Evolutionary conservation across 2,113 vertebrate species (phyloP).

Genomic region (Sander vitreus): DNA sequence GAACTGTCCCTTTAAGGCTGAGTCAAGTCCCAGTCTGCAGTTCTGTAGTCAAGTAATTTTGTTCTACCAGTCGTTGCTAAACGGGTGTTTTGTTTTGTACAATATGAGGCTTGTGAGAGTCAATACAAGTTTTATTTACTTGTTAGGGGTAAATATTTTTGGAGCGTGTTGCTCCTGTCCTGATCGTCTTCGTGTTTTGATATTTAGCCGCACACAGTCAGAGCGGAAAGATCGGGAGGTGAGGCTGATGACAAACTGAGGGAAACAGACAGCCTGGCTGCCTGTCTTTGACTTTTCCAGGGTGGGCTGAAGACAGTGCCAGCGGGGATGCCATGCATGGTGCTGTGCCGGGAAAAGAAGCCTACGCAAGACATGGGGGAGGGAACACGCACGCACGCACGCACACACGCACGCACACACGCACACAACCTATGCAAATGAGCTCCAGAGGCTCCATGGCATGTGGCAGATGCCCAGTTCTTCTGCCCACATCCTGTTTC

Average conservation of each 20-base stretch:
- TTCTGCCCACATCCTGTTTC: conserved; percentile 81
- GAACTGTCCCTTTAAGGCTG: neutral
- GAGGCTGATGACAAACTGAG: conserved; percentile 48
- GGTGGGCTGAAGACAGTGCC: conserved; percentile 74
- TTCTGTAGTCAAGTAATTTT: neutral
- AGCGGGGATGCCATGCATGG: conserved; percentile 72
- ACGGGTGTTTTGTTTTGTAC: neutral
- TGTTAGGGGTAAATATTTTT: conserved; percentile 20
- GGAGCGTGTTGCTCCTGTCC: neutral
- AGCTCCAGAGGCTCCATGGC: conserved; percentile 71
- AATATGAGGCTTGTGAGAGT: neutral
- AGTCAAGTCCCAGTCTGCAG: neutral
- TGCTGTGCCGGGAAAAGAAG: conserved; percentile 69
- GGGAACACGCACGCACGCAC: conserved; percentile 27
- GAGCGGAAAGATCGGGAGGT: conserved; percentile 53
- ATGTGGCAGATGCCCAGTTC: conserved; percentile 78
- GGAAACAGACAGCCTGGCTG: conserved; percentile 63
- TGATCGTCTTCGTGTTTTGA: conserved; percentile 17
- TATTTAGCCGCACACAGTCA: conserved; percentile 14
- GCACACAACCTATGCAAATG: conserved; percentile 71
- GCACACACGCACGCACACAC: conserved; percentile 27
- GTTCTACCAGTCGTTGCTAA: neutral
- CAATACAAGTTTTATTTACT: neutral
- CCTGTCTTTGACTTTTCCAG: conserved; percentile 61
- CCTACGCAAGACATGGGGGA: conserved; percentile 57